These are phyloP conservation scores for Pteromalus puparum DNA, from an alignment of 1,140 invertebrate species.

Conservation along the genomic window DNA sequence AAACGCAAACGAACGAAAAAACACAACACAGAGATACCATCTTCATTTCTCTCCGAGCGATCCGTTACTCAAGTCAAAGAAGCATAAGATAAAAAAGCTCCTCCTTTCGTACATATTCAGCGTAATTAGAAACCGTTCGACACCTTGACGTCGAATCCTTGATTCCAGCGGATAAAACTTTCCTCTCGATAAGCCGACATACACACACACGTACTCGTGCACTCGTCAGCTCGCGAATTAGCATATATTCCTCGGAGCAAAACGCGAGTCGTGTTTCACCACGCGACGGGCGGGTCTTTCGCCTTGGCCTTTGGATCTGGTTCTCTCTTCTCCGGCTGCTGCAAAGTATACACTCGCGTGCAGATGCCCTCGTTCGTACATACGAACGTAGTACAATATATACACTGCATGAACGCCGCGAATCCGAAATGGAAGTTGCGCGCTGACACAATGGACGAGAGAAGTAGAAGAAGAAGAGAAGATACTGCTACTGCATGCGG, in stretches of 20 bases:
- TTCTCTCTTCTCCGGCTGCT: slow-evolving; percentile 25
- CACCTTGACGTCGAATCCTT: neutral
- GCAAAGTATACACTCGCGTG: neutral
- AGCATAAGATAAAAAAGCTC: too few species aligned
- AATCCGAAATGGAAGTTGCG: slow-evolving; percentile 14
- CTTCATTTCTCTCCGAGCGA: too few species aligned
- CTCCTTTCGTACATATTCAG: too few species aligned
- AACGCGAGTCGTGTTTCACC: neutral
- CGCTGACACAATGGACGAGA: neutral
- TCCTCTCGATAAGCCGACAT: neutral
- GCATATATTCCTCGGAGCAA: neutral
- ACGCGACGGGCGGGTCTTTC: slow-evolving; percentile 34
- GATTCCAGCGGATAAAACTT: neutral
- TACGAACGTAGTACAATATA: neutral
- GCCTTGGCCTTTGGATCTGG: slow-evolving; percentile 67
- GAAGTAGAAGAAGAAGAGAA: neutral
- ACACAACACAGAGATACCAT: too few species aligned
- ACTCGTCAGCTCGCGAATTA: neutral
- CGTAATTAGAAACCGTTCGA: too few species aligned
- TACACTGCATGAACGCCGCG: neutral
- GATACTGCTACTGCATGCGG: neutral
- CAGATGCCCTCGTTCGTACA: slow-evolving; percentile 31
- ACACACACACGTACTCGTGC: too few species aligned
- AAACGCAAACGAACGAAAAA: too few species aligned
- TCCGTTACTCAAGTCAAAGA: too few species aligned